phyloP scores from a whole-genome alignment of 2,113 vertebrate genomes.

The Megaceryle maxima region DNA sequence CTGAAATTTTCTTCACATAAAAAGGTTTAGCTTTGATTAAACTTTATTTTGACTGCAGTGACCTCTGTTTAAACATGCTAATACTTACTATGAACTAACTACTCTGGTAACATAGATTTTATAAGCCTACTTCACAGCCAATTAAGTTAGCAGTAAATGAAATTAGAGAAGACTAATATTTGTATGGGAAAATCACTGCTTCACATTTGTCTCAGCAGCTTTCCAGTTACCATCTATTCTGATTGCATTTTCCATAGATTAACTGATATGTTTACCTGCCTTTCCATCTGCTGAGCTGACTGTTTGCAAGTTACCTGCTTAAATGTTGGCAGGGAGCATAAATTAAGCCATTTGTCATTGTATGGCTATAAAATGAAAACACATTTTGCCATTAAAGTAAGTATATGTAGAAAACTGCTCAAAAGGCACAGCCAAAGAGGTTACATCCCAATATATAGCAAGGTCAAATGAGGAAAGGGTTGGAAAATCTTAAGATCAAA shows the following conservation, averaged over 20 bases:
- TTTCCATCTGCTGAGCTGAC: constrained; percentile 9
- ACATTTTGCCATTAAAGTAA: background rate
- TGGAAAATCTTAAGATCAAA: background rate
- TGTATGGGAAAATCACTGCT: background rate
- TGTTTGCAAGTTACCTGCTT: constrained; percentile 8
- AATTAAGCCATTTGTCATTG: background rate
- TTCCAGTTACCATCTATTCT: background rate
- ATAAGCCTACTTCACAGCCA: background rate
- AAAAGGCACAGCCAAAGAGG: background rate
- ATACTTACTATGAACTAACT: background rate
- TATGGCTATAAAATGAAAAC: background rate
- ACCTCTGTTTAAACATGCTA: background rate
- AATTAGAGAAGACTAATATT: background rate
- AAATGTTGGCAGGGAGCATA: background rate
- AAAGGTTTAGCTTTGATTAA: background rate
- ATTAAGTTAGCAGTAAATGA: background rate
- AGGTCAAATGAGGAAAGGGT: background rate
- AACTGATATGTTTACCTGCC: background rate
- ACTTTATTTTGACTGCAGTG: background rate
- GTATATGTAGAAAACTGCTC: background rate
- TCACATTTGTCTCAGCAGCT: background rate
- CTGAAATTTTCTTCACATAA: background rate
- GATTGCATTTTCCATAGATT: background rate
- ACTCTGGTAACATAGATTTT: background rate
- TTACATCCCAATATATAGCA: background rate